Conservation (phyloP, 2,797 vertebrate species). For the Rousettus madagascariensis region DNA sequence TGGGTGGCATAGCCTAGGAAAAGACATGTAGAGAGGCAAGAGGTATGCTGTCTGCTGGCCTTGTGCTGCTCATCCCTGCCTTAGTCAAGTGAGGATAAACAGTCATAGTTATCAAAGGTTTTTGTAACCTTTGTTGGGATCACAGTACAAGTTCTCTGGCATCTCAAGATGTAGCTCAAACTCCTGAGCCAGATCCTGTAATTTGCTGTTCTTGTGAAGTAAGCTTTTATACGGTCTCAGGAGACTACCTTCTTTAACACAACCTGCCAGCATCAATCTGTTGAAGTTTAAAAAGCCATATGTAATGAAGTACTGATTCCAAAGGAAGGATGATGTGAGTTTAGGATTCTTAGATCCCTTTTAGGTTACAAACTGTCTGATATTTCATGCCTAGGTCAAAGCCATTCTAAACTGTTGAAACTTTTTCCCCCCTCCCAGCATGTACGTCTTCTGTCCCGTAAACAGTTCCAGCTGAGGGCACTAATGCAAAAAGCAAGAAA, state of each 20-base stretch:
- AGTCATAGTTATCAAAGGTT: background rate
- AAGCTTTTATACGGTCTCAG: background rate
- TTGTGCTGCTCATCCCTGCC: background rate
- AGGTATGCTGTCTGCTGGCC: background rate
- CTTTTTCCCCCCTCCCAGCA: constrained; percentile 86
- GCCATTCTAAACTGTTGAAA: constrained; percentile 61
- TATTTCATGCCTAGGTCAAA: background rate
- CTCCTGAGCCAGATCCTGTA: background rate
- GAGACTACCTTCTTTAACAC: background rate
- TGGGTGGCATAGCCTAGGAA: background rate
- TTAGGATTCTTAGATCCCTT: background rate
- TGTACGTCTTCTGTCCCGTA: constrained; percentile 96
- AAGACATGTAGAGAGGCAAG: background rate
- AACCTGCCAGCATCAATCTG: background rate
- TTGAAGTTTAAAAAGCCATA: background rate
- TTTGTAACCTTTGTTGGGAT: background rate
- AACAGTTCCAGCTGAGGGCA: constrained; percentile 99
- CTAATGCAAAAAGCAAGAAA: constrained; percentile 99
- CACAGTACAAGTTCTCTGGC: background rate
- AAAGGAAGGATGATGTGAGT: background rate
- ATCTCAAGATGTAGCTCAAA: background rate
- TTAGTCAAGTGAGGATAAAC: background rate
- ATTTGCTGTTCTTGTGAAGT: background rate
- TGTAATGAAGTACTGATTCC: background rate
- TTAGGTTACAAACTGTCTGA: constrained; percentile 24